Conservation (phyloP, 2,888 invertebrate genomes). For the Rugalucina vietnamica region DNA sequence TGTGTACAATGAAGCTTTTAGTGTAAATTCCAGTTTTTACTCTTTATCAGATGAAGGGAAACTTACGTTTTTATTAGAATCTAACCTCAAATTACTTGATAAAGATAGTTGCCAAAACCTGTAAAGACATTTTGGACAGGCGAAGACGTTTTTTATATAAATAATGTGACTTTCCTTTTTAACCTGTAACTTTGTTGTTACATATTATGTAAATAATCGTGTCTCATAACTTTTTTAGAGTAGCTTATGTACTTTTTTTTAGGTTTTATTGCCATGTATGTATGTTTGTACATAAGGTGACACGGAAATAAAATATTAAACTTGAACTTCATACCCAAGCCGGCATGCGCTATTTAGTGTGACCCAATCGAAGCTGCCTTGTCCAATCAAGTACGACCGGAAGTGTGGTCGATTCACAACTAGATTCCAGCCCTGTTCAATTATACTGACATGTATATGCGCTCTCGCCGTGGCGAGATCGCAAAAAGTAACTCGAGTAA, state of each 20-base stretch:
- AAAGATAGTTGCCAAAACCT: conserved; percentile 13
- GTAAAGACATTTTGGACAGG: background rate
- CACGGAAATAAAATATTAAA: conserved; percentile 1
- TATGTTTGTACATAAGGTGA: conserved; percentile 4
- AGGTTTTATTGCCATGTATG: background rate
- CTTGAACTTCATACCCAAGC: too few species aligned
- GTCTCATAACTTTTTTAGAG: conserved; percentile 5
- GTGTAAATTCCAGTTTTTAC: background rate
- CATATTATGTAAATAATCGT: background rate
- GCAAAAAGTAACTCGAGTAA: too few species aligned
- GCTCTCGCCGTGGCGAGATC: too few species aligned
- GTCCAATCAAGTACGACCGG: too few species aligned
- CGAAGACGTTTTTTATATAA: conserved; percentile 3
- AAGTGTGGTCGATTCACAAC: too few species aligned
- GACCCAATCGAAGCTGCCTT: too few species aligned
- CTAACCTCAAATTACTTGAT: background rate
- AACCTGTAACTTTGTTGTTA: too few species aligned
- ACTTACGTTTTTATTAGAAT: background rate
- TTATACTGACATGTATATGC: too few species aligned
- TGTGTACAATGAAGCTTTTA: background rate
- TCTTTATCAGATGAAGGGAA: background rate
- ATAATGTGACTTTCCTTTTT: background rate
- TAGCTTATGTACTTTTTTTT: conserved; percentile 2
- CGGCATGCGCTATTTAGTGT: too few species aligned
- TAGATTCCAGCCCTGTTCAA: too few species aligned